Evolutionary conservation across 2,797 vertebrate genomes (phyloP).

Genomic region (Otolemur crassicaudatus): DNA sequence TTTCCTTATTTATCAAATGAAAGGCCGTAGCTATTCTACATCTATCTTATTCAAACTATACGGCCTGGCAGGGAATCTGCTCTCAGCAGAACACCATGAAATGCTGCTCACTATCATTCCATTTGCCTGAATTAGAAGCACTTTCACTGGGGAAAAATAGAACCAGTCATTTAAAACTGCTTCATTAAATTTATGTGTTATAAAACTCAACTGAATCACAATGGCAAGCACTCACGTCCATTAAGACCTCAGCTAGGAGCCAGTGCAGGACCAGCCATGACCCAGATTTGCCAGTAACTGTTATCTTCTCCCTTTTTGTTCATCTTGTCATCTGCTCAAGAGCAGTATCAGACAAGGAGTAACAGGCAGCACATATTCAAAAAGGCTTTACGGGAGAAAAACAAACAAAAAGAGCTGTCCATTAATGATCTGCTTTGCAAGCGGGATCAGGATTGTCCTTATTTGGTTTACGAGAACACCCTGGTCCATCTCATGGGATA

Average conservation of each 20-base stretch:
- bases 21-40: rapidly evolving
- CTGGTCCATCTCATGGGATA: neutral
- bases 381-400: neutral
- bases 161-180: neutral
- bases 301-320: neutral
- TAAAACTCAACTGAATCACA: neutral
- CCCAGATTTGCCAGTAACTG: neutral
- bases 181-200: neutral
- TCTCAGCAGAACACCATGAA: neutral
- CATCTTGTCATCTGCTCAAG: neutral
- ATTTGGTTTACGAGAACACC: neutral
- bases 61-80: neutral
- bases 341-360: neutral
- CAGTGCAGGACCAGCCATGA: neutral
- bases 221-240: neutral
- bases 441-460: neutral
- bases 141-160: neutral
- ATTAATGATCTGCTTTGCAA: neutral
- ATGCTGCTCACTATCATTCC: neutral
- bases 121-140: neutral
- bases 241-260: neutral
- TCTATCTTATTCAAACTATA: neutral
- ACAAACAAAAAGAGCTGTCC: neutral
- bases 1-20: neutral
- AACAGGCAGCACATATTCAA: neutral